phyloP scores from a whole-genome alignment of 1,140 invertebrate species.

The Drosophila lowei region DNA sequence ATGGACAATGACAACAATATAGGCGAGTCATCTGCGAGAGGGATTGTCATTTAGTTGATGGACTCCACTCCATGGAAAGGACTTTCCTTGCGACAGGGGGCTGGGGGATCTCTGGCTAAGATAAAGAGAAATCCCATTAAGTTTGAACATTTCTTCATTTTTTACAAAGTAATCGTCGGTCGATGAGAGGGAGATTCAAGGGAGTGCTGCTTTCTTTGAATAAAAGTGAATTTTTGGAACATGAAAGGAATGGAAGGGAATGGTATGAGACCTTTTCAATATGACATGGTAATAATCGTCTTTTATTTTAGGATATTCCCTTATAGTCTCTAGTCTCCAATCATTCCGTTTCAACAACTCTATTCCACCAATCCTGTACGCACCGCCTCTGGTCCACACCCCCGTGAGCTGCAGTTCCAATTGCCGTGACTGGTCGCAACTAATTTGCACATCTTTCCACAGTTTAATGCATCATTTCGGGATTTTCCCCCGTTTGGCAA shows the following conservation, averaged over 20 bases:
- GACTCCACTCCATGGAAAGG: slow-evolving; percentile 24
- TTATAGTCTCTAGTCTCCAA: slow-evolving; percentile 6
- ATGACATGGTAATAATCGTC: too few species aligned
- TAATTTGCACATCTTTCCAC: slow-evolving; percentile 51
- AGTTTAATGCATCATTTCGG: slow-evolving; percentile 47
- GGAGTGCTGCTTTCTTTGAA: too few species aligned
- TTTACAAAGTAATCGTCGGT: not conserved
- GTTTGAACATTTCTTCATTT: slow-evolving; percentile 19
- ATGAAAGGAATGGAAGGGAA: too few species aligned
- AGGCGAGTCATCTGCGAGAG: slow-evolving; percentile 39
- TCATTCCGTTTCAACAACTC: slow-evolving; percentile 48
- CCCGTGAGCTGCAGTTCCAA: too few species aligned
- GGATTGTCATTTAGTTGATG: slow-evolving; percentile 54
- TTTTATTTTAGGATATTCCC: too few species aligned
- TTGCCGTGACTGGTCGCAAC: slow-evolving; percentile 19
- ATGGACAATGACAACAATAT: slow-evolving; percentile 40
- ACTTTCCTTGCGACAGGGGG: slow-evolving; percentile 13
- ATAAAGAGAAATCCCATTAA: slow-evolving; percentile 45
- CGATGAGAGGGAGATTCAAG: too few species aligned
- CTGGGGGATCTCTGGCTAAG: slow-evolving; percentile 13
- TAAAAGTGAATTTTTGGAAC: not conserved
- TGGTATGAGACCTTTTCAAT: too few species aligned
- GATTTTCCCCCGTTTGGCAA: slow-evolving; percentile 4
- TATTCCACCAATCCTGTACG: slow-evolving; percentile 16
- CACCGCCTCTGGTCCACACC: too few species aligned